Conservation (phyloP, 2,113 vertebrate genomes). For the Pagrus major region DNA sequence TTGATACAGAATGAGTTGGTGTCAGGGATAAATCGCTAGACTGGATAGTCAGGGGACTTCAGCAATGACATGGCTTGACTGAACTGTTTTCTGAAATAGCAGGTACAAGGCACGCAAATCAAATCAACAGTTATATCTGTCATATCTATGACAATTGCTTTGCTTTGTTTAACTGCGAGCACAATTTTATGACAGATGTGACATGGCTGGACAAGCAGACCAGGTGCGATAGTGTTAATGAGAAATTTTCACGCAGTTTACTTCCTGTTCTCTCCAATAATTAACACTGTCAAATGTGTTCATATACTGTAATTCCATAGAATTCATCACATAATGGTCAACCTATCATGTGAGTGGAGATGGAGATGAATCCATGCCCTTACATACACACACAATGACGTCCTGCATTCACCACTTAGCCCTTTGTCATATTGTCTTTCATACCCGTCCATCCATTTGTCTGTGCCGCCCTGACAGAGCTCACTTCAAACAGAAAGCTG, state of each 20-base stretch:
- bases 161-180: too few relatives aligned
- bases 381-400: not conserved
- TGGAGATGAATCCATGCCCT: not conserved
- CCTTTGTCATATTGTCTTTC: not conserved
- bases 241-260: conserved; percentile 22
- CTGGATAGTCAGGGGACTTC: not conserved
- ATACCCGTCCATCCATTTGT: not conserved
- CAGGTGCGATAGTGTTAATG: conserved; percentile 38
- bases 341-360: not conserved
- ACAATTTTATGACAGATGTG: too few relatives aligned
- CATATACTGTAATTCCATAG: not conserved
- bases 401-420: not conserved
- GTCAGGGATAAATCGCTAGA: not conserved
- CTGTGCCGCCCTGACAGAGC: not conserved
- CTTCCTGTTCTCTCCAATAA: conserved; percentile 21
- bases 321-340: conserved; percentile 13
- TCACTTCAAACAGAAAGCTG: too few relatives aligned
- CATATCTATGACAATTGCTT: too few relatives aligned
- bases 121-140: too few relatives aligned
- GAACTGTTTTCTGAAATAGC: not conserved
- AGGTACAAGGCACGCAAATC: too few relatives aligned
- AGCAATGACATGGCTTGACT: not conserved
- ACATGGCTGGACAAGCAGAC: conserved; percentile 8
- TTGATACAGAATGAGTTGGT: not conserved
- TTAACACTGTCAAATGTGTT: conserved; percentile 31